A percentile compares a stretch with the other conserved stretches of the same genome.
Conservation (phyloP, 2,797 vertebrate species). For the Poeciliopsis infans region DNA sequence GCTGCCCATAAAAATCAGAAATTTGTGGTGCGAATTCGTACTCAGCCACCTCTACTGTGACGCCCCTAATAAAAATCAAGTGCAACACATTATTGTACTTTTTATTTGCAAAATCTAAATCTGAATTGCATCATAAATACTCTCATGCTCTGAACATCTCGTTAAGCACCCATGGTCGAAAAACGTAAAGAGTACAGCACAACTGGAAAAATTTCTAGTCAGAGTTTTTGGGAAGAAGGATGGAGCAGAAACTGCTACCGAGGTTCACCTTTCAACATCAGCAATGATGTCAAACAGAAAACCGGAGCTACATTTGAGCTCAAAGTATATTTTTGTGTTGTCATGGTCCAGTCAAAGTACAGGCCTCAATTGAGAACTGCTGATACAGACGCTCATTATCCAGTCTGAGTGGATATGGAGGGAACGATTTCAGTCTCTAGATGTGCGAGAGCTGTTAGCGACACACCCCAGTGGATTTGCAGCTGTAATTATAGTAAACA, state of each 20-base stretch:
- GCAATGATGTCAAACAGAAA: background rate
- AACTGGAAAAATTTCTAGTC: background rate
- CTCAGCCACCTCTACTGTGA: background rate
- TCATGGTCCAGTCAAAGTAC: background rate
- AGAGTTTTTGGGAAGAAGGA: background rate
- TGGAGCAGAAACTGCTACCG: background rate
- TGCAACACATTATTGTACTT: background rate
- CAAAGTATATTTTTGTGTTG: background rate
- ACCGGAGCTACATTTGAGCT: background rate
- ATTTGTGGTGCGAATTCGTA: background rate
- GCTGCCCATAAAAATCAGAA: background rate
- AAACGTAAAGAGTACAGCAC: background rate
- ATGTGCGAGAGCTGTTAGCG: background rate
- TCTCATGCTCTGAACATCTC: background rate
- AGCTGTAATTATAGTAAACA: background rate
- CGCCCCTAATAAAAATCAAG: background rate
- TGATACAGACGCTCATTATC: background rate
- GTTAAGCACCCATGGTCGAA: background rate
- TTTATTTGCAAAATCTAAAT: background rate
- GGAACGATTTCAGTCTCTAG: background rate
- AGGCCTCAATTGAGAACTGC: background rate
- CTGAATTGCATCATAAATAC: background rate
- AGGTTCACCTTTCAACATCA: background rate
- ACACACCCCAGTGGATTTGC: background rate
- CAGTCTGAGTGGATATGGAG: background rate